Conservation (phyloP, 2,113 vertebrate genomes). For the Myiagra hebetior region DNA sequence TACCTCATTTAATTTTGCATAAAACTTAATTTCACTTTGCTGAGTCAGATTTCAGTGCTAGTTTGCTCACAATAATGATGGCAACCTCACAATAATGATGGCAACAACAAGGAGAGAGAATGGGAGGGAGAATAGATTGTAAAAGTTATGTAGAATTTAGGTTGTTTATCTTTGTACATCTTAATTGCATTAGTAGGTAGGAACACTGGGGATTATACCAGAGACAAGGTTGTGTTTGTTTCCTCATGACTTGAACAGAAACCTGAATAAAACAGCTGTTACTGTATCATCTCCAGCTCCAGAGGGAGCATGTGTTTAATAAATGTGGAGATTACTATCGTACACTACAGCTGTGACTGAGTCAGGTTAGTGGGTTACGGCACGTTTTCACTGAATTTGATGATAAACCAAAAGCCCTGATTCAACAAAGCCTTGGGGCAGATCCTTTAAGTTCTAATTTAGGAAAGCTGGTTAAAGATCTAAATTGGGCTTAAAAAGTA, state of each 20-base stretch:
- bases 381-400: not conserved
- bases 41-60: not conserved
- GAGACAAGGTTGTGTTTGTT: not conserved
- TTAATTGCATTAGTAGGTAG: not conserved
- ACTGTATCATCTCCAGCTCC: conserved; percentile 36
- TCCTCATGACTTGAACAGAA: not conserved
- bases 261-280: not conserved
- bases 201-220: not conserved
- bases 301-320: conserved; percentile 55
- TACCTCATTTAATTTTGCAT: not conserved
- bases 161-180: not conserved
- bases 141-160: not conserved
- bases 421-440: not conserved
- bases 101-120: not conserved
- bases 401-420: not conserved
- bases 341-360: not conserved
- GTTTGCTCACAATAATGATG: not conserved
- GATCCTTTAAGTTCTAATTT: not conserved
- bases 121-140: not conserved
- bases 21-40: not conserved
- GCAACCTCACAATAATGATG: not conserved
- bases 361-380: not conserved
- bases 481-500: not conserved
- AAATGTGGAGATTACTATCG: not conserved
- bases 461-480: not conserved